Evolutionary conservation across 2,797 vertebrate genomes (phyloP).

Genomic region (Mormyrops boulengeri): DNA sequence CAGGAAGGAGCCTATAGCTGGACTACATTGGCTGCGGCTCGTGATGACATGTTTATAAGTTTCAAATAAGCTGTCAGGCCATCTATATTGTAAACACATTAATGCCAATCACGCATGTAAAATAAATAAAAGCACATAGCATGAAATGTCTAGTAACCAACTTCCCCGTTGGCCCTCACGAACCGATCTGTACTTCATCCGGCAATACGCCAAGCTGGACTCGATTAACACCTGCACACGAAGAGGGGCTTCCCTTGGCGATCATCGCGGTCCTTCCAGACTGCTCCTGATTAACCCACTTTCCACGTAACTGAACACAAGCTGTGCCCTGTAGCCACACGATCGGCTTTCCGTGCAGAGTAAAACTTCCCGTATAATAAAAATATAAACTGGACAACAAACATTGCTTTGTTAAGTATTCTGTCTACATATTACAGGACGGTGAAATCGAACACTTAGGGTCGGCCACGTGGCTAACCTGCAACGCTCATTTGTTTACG

Average conservation of each 20-base stretch:
- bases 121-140: neutral
- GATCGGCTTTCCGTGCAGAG: neutral
- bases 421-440: neutral
- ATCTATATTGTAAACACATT: neutral
- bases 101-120: neutral
- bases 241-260: neutral
- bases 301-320: neutral
- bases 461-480: neutral
- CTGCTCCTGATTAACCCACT: neutral
- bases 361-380: neutral
- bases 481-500: neutral
- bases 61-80: neutral
- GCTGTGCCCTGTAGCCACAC: neutral
- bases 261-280: neutral
- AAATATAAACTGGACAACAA: neutral
- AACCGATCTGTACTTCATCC: neutral
- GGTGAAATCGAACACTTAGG: neutral
- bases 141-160: neutral
- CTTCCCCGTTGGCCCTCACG: neutral
- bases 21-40: neutral
- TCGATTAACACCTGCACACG: neutral
- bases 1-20: neutral
- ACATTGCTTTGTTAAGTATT: neutral
- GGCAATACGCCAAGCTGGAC: neutral
- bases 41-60: neutral